Evolutionary conservation across 2,888 invertebrate genomes (phyloP).

Genomic region (Apamea crenata): DNA sequence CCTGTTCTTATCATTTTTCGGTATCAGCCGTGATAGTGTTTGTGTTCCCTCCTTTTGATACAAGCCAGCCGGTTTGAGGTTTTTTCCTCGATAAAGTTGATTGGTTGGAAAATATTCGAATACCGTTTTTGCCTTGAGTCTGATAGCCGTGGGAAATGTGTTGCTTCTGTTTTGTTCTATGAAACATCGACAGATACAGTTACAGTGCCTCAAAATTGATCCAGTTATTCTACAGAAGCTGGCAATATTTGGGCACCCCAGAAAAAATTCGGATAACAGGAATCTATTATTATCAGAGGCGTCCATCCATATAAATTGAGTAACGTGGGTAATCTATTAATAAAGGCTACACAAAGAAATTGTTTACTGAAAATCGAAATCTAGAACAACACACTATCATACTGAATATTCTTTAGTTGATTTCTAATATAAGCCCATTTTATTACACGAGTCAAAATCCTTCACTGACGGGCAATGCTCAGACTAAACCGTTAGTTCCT

Average conservation of each 20-base stretch:
- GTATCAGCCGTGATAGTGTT: slow-evolving; percentile 54
- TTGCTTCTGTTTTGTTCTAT: slow-evolving; percentile 12
- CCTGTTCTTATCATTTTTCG: slow-evolving; percentile 54
- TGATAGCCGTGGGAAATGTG: slow-evolving; percentile 8
- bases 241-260: background rate
- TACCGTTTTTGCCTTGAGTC: slow-evolving; percentile 20
- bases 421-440: background rate
- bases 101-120: slow-evolving; percentile 54
- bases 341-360: background rate
- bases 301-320: background rate
- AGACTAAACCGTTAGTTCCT: background rate
- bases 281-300: background rate
- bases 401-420: background rate
- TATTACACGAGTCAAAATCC: background rate
- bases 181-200: background rate
- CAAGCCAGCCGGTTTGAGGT: slow-evolving; percentile 21
- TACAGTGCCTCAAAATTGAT: background rate
- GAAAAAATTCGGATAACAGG: background rate
- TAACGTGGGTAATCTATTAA: background rate
- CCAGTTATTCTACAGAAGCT: background rate
- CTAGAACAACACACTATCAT: too few species aligned
- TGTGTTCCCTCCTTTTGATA: slow-evolving; percentile 51
- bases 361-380: background rate
- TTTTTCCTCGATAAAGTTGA: slow-evolving; percentile 47
- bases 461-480: background rate